phyloP scores from a whole-genome alignment of 30 jellyfish, hydroid and myxozoan genomes.

The Morbakka virulenta region DNA sequence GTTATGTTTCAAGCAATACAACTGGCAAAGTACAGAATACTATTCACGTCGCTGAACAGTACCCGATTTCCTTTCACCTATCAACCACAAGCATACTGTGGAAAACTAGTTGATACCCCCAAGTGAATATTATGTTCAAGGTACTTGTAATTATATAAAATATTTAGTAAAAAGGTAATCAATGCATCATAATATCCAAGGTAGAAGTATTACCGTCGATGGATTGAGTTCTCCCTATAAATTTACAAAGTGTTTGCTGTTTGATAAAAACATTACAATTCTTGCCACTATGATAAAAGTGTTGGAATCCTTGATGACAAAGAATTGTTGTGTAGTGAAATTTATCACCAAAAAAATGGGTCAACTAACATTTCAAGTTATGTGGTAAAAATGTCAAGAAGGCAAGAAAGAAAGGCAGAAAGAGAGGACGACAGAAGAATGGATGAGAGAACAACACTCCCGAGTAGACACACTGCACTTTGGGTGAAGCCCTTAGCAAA shows the following conservation, averaged over 20 bases:
- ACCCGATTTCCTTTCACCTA: conserved; percentile 28
- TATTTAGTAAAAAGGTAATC: not conserved
- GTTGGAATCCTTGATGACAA: conserved; percentile 19
- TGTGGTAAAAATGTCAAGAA: too few relatives aligned
- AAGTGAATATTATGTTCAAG: conserved; percentile 16
- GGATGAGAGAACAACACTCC: too few relatives aligned
- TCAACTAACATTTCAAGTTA: too few relatives aligned
- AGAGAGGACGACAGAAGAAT: too few relatives aligned
- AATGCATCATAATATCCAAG: not conserved
- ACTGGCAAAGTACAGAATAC: conserved; percentile 42
- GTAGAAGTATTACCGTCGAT: conserved; percentile 45
- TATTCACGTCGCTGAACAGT: conserved; percentile 32
- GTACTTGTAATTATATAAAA: conserved; percentile 17
- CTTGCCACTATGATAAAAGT: conserved; percentile 38
- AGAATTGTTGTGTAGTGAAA: not conserved
- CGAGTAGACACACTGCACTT: too few relatives aligned
- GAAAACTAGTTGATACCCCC: conserved; percentile 26
- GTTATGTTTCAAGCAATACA: conserved; percentile 37
- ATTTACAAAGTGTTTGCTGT: conserved; percentile 25
- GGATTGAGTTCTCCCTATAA: conserved; percentile 14
- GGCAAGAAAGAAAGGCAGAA: too few relatives aligned
- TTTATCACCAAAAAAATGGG: conserved; percentile 8
- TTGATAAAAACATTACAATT: conserved; percentile 12
- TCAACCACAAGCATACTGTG: too few relatives aligned
- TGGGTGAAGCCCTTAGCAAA: too few relatives aligned